Evolutionary conservation across 2,113 vertebrate species (phyloP), one percentile per base, ranked within the genome.

Genomic region (Corythornis cristatus): DNA sequence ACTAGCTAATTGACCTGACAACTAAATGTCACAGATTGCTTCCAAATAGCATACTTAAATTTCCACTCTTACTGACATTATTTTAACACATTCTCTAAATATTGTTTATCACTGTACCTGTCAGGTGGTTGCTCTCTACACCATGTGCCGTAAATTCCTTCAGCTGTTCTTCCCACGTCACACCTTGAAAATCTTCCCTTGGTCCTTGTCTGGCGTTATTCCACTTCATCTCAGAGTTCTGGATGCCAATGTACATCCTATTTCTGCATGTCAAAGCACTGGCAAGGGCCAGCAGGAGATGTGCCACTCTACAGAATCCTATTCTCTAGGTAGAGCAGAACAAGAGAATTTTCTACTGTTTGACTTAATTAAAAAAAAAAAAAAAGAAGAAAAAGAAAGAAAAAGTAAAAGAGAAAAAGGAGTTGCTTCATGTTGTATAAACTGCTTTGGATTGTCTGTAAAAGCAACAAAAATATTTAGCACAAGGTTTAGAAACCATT

Each of bases 21-120:
- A 11, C 28, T 60, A 35, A 60, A 75, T 45, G 35, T n/a, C 68
- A 82, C 19, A 3, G 13, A 40, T 90, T 5, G 11, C 46, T 84
- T 93, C 70, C 50, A 93, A 87, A 50, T 1, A 60, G 4, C 26
- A 28, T 17, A 21, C 48, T 53, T 61, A 54, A 33, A 75, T 68
- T 86, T 68, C 26, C 28, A 25, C 33, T 65, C 31, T 33, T 68
- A 20, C 26, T 90, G 45, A 18, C 45, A 28, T 57, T 60, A 61
- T 75, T 93, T 78, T 83, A 50, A 40, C 40, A 61, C 2, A 1
- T 40, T 86, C n/a, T 84, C 26, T 78, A 62, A 74, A 48, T 77
- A 37, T 8, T 53, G 9, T 87, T 87, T 86, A 54, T 78, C 0
- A 0, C 40, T 7, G 0, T 74, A 1, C 57, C n/a, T 67, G 50